Evolutionary conservation across 2,113 vertebrate genomes (phyloP), one percentile per base, ranked within the genome.

Genomic region (Himantopus leucocephalus): DNA sequence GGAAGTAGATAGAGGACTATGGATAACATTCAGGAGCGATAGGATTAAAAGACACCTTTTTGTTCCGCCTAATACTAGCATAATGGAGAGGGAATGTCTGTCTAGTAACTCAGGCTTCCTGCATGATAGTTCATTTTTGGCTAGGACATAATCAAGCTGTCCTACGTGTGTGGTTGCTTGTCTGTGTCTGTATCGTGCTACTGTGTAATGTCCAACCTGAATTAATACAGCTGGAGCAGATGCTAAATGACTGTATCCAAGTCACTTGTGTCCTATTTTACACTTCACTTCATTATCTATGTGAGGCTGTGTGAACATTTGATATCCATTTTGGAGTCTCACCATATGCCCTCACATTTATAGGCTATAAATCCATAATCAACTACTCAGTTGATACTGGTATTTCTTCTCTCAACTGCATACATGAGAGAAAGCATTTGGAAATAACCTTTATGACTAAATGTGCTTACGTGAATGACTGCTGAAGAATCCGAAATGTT

Each of bases 181-280:
- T 91, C 89, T 89, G n/a, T 93, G 90, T 97, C 89, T 95, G 87
- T 79, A 94, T 97, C 96, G 87, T 89, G 84, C 88, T 93, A 96
- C 95, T 77, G 34, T 92, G 66, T 85, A 75, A 89, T 97, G 96
- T 96, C 89, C 91, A 97, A 85, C 67, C 56, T 95, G 97, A 97
- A 97, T 97, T 97, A 98, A 96, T 96, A 93, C 91, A 95, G 95
- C 89, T 98, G 94, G 88, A 98, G 85, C 98, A 98, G 98, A 98
- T 98, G 98, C 96, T 98, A 98, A 98, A 98, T 97, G 85, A 88
- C 92, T 95, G 37, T 96, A 86, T 89, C 70, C 41, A 79, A 97
- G 94, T 91, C 97, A 97, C 97, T 97, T 95, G 94, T 96, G 97
- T 96, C 95, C 96, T 96, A 89, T 98, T 98, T 98, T 96, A 95